Evolutionary conservation across 2,797 vertebrate species (phyloP).

Genomic region (Sebastes paucispinis): DNA sequence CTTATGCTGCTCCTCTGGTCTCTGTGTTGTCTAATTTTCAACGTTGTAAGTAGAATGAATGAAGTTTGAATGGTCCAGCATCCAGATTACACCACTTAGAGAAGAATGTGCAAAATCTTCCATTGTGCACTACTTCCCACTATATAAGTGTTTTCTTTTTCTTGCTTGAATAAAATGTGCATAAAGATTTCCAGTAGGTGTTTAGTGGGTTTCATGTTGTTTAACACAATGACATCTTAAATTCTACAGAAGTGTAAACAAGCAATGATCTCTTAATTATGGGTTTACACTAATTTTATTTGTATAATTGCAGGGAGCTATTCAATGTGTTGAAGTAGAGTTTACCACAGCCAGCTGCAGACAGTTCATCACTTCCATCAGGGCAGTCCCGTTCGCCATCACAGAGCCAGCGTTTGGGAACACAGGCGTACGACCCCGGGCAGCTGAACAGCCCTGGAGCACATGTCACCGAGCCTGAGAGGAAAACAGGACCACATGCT

Average conservation of each 20-base stretch:
- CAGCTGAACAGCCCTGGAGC: constrained; percentile 93
- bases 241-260: not conserved
- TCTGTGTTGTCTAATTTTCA: not conserved
- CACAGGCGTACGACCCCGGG: constrained; percentile 92
- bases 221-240: not conserved
- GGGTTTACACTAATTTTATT: not conserved
- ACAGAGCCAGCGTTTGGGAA: constrained; percentile 95
- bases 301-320: not conserved
- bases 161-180: not conserved
- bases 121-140: constrained; percentile 4
- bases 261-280: not conserved
- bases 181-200: not conserved
- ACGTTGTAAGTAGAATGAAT: not conserved
- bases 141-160: not conserved
- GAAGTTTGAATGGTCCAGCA: not conserved
- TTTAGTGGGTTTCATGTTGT: not conserved
- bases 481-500: constrained; percentile 35
- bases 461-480: constrained; percentile 91
- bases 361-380: constrained; percentile 94
- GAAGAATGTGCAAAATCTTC: not conserved
- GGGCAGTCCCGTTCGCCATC: constrained; percentile 97
- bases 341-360: constrained; percentile 95
- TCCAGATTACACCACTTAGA: not conserved
- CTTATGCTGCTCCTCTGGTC: not conserved
- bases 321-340: not conserved